Evolutionary conservation across 2,797 vertebrate genomes (phyloP).

Genomic region (Leuciscus waleckii): DNA sequence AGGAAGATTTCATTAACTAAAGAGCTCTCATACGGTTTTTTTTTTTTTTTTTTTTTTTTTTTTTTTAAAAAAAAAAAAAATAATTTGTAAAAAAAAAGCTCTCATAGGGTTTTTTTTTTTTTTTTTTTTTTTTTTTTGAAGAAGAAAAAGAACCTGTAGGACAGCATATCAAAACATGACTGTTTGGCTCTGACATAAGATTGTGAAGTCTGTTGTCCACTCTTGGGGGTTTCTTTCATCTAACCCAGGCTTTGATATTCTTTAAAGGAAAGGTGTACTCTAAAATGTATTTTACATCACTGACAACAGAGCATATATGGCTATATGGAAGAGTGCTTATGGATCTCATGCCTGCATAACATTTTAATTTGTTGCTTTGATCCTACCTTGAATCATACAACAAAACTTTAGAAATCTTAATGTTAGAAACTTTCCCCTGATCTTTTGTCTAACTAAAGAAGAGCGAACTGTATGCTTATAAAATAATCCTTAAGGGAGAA

Average conservation of each 20-base stretch:
- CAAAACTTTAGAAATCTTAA: not conserved
- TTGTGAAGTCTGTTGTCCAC: constrained; percentile 23
- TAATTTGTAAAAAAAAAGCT: too few species aligned
- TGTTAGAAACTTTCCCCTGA: not conserved
- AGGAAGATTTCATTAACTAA: constrained; percentile 77
- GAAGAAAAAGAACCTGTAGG: constrained; percentile 69
- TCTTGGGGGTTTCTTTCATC: constrained; percentile 43
- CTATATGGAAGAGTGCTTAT: constrained; percentile 30
- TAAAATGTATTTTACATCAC: constrained; percentile 44
- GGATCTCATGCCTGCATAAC: constrained; percentile 25
- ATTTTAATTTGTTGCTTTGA: constrained; percentile 28
- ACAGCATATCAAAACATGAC: constrained; percentile 55
- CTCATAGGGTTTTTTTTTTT: constrained; percentile 66
- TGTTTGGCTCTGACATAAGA: constrained; percentile 50
- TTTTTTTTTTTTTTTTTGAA: too few species aligned
- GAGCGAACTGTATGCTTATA: not conserved
- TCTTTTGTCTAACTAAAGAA: not conserved
- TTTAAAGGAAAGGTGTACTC: constrained; percentile 35
- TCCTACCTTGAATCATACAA: not conserved
- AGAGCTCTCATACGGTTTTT: constrained; percentile 69
- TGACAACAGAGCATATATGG: constrained; percentile 45
- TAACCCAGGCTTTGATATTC: constrained; percentile 41
- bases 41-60: constrained; percentile 63
- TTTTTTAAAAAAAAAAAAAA: too few species aligned
- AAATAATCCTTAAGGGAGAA: not conserved